Percentiles rank a stretch among this genome's conserved stretches.
Conservation (phyloP, 30 jellyfish, hydroid and myxozoan species). For the Thelohanellus kitauei region DNA sequence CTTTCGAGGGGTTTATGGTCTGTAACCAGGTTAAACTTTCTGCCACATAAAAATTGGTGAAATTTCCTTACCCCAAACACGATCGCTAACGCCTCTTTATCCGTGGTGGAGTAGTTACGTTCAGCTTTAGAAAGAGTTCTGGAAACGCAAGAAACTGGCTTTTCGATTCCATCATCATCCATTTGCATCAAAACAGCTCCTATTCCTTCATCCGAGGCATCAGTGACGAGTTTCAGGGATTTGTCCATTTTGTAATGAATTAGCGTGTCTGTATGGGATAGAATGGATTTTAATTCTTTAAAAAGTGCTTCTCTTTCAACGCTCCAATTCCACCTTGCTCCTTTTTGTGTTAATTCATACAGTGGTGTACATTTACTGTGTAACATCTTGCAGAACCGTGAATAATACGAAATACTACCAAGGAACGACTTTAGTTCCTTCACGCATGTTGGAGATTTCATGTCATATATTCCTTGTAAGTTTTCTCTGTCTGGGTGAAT, state of each 20-base stretch:
- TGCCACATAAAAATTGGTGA: conserved; percentile 22
- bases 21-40: conserved; percentile 16
- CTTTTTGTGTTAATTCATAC: conserved; percentile 3
- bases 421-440: conserved; percentile 7
- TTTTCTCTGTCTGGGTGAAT: conserved; percentile 3
- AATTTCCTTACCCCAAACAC: conserved; percentile 23
- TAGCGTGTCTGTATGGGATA: too few relatives aligned
- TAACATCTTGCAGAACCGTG: conserved; percentile 3
- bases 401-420: conserved; percentile 12
- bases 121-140: conserved; percentile 11
- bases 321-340: conserved; percentile 11
- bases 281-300: too few relatives aligned
- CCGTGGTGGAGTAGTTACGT: conserved; percentile 20
- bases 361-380: conserved; percentile 6
- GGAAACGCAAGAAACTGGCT: conserved; percentile 19
- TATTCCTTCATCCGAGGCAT: conserved; percentile 22
- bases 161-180: conserved; percentile 13
- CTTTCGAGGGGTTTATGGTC: conserved; percentile 14
- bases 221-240: conserved; percentile 7
- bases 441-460: conserved; percentile 13
- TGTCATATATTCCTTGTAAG: conserved; percentile 5
- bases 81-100: conserved; percentile 23
- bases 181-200: conserved; percentile 27
- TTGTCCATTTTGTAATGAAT: conserved; percentile 19
- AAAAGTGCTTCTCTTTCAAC: too few relatives aligned